phyloP scores from a whole-genome alignment of 2,888 invertebrate genomes.

The Oscheius sp. region DNA sequence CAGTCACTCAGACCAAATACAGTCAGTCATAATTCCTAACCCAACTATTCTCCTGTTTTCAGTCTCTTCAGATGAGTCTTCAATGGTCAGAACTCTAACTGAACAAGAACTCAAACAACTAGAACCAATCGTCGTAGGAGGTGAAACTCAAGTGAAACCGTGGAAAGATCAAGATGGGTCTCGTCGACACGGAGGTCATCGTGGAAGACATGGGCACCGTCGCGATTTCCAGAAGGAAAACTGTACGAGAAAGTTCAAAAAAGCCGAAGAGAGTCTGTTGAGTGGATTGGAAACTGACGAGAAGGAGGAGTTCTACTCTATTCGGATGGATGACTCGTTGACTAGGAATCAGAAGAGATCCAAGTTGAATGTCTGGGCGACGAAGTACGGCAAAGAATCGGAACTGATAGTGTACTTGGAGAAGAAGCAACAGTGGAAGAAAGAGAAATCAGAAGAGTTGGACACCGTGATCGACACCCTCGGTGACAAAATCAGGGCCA shows the following conservation, averaged over 20 bases:
- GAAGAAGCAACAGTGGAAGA: not conserved
- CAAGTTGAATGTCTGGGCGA: not conserved
- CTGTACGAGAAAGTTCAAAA: not conserved
- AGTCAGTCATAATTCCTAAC: too few relatives aligned
- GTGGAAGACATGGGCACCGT: not conserved
- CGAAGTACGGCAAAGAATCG: not conserved
- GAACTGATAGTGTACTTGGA: not conserved
- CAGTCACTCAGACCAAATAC: too few relatives aligned
- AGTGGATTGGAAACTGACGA: not conserved
- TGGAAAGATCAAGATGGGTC: not conserved
- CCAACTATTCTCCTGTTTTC: too few relatives aligned
- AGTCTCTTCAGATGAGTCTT: too few relatives aligned
- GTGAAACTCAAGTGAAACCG: not conserved
- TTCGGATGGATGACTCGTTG: not conserved
- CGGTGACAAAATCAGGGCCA: not conserved
- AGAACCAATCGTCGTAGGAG: not conserved
- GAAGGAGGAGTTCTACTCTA: not conserved
- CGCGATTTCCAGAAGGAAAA: not conserved
- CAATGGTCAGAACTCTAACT: too few relatives aligned
- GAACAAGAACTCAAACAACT: too few relatives aligned
- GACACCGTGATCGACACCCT: not conserved
- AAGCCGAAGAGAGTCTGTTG: not conserved
- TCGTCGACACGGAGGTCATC: not conserved
- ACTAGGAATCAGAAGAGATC: not conserved
- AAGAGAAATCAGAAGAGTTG: not conserved